These are phyloP conservation scores for Columbina picui DNA, from an alignment of 2,113 vertebrate species.

Conservation along the genomic window DNA sequence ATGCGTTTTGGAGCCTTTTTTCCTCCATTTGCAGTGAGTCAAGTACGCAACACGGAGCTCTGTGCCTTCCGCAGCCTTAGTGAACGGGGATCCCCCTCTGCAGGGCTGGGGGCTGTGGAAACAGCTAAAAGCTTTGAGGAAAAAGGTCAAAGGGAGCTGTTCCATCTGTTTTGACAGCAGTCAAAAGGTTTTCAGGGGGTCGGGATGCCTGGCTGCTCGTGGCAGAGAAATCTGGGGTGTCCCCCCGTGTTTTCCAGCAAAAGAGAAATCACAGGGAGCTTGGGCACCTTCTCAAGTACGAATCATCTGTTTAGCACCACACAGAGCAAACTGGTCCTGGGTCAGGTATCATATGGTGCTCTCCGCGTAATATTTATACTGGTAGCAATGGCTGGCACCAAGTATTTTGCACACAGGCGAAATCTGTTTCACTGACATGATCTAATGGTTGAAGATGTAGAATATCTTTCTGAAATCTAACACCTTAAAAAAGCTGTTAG, in stretches of 20 bases:
- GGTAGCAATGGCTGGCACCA: neutral
- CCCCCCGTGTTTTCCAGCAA: neutral
- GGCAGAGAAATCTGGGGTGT: neutral
- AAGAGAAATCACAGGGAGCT: too few relatives aligned
- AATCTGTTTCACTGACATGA: neutral
- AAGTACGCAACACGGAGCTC: rapidly evolving
- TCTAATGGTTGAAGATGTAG: neutral
- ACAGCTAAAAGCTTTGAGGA: neutral
- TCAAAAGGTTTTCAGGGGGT: neutral
- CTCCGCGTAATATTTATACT: neutral
- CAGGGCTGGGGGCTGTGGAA: neutral
- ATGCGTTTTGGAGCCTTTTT: rapidly evolving
- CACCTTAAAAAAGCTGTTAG: neutral
- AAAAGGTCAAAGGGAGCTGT: neutral
- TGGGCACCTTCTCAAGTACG: neutral
- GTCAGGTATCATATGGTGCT: neutral
- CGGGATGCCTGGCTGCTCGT: neutral
- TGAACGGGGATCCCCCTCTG: neutral
- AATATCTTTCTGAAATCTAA: neutral
- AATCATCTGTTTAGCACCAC: neutral
- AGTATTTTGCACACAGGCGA: neutral
- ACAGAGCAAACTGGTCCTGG: neutral
- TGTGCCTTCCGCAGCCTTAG: neutral
- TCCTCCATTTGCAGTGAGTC: neutral
- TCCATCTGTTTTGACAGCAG: rapidly evolving